Base-by-base conservation (phyloP, 1,140 invertebrate genomes). In the Drosophila elegans region DNA sequence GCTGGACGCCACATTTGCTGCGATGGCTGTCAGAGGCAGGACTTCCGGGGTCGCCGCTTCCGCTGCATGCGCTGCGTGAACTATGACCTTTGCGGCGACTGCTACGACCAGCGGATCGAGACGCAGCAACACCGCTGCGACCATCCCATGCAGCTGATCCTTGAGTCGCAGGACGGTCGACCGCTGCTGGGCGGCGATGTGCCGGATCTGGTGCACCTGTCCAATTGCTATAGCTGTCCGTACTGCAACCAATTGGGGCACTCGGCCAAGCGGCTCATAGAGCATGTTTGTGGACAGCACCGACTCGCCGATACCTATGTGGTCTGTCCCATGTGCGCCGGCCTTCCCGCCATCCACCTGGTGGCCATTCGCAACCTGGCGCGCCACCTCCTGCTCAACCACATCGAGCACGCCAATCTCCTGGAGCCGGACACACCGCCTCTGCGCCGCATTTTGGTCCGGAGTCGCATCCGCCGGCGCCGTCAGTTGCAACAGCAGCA, bases 181-280 rank as follows among this genome's bases (percentile, higher is more conserved):
- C 29, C 74, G 12, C 12, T 74, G 11, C 32, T 59, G 4, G 51
- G 46, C 27, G 63, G 72, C 3, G 76, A 71, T 1, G 11, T 66
- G 32, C 11, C 77, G 1, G 84, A 88, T 0, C 27, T 78, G 10
- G 44, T 88, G 27, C 76, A 88, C 21, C 39, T 88, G n/a, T 45
- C 73, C 46, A 84, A 88, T 32, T 90, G 76, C 64, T 88, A 80
- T 29, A 74, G 76, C 4, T 88, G 84, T 9, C 84, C 84, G 10
- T 80, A 84, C 11, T 88, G 84, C 39, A 73, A 73, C 10, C 10
- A 62, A 11, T 45, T 66, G 3, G 84, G 76, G 1, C 48, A 67
- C 25, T 71, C 77, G 13, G 84, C 84, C 12, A 88, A 84, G 52
- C 54, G 69, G 36, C 44, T 88, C 4, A 88, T 88, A 16, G 64